Evolutionary conservation across 92 coral and sea anemone species (phyloP).

Genomic region (Muricea muricata): DNA sequence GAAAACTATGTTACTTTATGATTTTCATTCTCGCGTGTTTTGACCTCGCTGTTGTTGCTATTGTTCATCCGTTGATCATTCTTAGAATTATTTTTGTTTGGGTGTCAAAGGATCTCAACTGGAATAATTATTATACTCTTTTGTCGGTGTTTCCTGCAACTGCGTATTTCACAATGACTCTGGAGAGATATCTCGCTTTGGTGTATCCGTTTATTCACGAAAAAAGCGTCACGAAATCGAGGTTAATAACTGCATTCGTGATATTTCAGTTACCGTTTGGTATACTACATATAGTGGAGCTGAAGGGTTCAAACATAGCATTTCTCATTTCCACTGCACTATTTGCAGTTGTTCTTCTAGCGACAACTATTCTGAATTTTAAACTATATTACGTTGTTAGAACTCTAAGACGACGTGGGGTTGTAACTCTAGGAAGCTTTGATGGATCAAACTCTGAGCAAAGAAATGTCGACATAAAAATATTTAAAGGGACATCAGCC

Average conservation of each 20-base stretch:
- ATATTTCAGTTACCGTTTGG: constrained; percentile 1
- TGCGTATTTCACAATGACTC: constrained; percentile 16
- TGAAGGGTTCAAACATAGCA: too few species aligned
- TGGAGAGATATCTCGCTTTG: constrained; percentile 14
- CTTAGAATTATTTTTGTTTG: background rate
- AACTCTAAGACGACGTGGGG: background rate
- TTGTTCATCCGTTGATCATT: background rate
- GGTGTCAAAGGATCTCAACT: background rate
- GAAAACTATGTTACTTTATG: background rate
- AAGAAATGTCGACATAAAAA: background rate
- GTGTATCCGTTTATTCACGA: constrained; percentile 35
- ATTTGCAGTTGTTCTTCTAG: background rate
- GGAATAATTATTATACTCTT: background rate
- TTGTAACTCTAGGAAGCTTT: background rate
- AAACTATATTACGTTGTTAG: background rate
- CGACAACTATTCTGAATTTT: background rate
- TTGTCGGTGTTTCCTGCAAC: background rate
- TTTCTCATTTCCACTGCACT: too few species aligned
- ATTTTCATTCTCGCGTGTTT: background rate
- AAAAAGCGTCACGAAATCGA: background rate
- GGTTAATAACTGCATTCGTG: background rate
- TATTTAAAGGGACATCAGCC: background rate
- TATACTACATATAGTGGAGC: too few species aligned
- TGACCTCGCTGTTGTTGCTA: background rate
- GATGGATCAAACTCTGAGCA: background rate